These are phyloP conservation scores for Watsonalla cultraria DNA, from an alignment of 2,888 invertebrate genomes.

Conservation along the genomic window DNA sequence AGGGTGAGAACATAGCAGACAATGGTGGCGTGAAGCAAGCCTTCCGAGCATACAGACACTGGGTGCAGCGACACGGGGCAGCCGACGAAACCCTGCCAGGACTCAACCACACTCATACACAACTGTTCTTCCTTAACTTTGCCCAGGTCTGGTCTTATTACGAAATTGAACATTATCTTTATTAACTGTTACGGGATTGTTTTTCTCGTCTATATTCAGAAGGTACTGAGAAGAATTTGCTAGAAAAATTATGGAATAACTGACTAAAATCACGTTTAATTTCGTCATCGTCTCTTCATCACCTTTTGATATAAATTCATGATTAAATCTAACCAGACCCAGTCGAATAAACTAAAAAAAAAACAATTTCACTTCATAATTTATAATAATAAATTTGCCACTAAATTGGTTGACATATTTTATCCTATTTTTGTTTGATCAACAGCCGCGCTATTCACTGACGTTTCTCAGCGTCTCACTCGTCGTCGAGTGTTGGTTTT, in stretches of 20 bases:
- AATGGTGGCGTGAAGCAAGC: slow-evolving; percentile 97
- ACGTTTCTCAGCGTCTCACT: too few relatives aligned
- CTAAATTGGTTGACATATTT: too few relatives aligned
- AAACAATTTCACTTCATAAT: too few relatives aligned
- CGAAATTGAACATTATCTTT: neutral
- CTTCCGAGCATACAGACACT: slow-evolving; percentile 90
- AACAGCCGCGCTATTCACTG: too few relatives aligned
- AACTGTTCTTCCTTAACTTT: slow-evolving; percentile 94
- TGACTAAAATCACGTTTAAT: too few relatives aligned
- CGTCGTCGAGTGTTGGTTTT: too few relatives aligned
- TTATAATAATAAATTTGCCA: too few relatives aligned
- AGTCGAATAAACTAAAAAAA: too few relatives aligned
- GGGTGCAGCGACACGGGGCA: slow-evolving; percentile 81
- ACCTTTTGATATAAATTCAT: neutral
- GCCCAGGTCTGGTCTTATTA: slow-evolving; percentile 78
- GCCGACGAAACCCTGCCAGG: slow-evolving; percentile 83
- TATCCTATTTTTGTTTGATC: too few relatives aligned
- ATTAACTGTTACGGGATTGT: neutral
- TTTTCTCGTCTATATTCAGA: too few relatives aligned
- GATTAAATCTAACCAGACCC: neutral
- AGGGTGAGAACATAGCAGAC: slow-evolving; percentile 97
- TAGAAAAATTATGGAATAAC: too few relatives aligned
- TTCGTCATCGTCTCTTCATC: neutral
- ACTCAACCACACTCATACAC: slow-evolving; percentile 86
- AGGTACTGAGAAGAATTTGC: too few relatives aligned